phyloP scores from a whole-genome alignment of 2,888 invertebrate genomes.

The Dolichomitus sp. region DNA sequence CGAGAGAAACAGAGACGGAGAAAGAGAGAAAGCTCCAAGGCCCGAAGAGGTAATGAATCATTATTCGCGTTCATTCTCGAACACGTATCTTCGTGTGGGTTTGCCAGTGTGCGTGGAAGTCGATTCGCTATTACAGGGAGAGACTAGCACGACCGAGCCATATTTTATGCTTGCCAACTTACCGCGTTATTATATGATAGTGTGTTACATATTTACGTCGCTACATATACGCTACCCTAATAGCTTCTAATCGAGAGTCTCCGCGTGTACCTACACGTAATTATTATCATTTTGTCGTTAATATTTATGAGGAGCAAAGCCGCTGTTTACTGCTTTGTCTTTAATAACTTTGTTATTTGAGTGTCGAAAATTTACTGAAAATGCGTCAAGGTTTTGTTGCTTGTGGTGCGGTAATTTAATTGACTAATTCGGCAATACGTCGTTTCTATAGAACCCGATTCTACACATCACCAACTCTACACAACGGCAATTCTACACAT shows the following conservation, averaged over 20 bases:
- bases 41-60: slow-evolving; percentile 61
- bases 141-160: background rate
- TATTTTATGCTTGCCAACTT: slow-evolving; percentile 12
- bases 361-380: background rate
- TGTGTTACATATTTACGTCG: slow-evolving; percentile 1
- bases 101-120: slow-evolving; percentile 1
- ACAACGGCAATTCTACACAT: too few species aligned
- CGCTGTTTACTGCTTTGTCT: background rate
- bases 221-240: background rate
- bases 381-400: background rate
- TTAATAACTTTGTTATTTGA: slow-evolving; percentile 7
- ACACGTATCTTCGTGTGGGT: slow-evolving; percentile 22
- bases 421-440: slow-evolving; percentile 7
- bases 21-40: slow-evolving; percentile 4
- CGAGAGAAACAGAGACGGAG: background rate
- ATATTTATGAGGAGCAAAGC: background rate
- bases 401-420: background rate
- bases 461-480: too few species aligned
- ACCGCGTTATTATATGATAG: slow-evolving; percentile 3
- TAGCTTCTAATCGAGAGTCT: slow-evolving; percentile 13
- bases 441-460: too few species aligned
- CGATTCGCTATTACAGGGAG: background rate
- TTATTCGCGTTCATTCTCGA: slow-evolving; percentile 57
- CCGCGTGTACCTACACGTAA: background rate
- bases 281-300: background rate